Evolutionary conservation across 2,888 invertebrate genomes (phyloP).

Genomic region (Chirona hameri): DNA sequence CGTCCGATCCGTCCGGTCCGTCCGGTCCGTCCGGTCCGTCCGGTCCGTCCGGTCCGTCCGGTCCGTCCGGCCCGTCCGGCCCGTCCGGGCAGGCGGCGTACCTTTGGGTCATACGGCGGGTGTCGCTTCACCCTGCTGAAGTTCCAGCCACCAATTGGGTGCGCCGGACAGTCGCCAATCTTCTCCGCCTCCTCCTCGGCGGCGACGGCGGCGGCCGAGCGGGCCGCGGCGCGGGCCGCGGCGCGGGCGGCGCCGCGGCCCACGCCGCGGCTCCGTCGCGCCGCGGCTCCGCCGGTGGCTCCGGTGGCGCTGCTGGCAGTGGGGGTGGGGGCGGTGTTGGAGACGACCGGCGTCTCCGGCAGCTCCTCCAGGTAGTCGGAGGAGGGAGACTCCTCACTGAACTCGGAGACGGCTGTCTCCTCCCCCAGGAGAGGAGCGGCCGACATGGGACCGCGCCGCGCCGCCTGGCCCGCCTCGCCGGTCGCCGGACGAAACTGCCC

Average conservation of each 20-base stretch:
- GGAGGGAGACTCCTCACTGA: constrained; percentile 52
- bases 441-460: constrained; percentile 33
- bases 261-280: not conserved
- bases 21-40: too few relatives aligned
- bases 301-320: not conserved
- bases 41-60: too few relatives aligned
- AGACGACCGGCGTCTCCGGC: constrained; percentile 46
- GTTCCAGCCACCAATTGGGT: not conserved
- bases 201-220: not conserved
- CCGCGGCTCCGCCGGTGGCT: not conserved
- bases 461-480: constrained; percentile 30
- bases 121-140: constrained; percentile 52
- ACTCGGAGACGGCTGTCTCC: constrained; percentile 25
- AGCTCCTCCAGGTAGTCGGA: constrained; percentile 57
- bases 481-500: constrained; percentile 45
- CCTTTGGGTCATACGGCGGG: constrained; percentile 69
- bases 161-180: too few relatives aligned
- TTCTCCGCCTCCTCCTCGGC: not conserved
- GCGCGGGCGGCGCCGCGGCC: too few relatives aligned
- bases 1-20: too few relatives aligned
- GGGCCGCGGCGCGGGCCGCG: not conserved
- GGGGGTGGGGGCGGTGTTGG: constrained; percentile 40
- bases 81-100: constrained; percentile 34
- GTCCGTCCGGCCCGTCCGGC: too few relatives aligned
- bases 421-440: not conserved